A percentile compares a stretch with the other conserved stretches of the same genome.
phyloP scores from a whole-genome alignment of 1,140 invertebrate genomes.

The Papilio machaon region DNA sequence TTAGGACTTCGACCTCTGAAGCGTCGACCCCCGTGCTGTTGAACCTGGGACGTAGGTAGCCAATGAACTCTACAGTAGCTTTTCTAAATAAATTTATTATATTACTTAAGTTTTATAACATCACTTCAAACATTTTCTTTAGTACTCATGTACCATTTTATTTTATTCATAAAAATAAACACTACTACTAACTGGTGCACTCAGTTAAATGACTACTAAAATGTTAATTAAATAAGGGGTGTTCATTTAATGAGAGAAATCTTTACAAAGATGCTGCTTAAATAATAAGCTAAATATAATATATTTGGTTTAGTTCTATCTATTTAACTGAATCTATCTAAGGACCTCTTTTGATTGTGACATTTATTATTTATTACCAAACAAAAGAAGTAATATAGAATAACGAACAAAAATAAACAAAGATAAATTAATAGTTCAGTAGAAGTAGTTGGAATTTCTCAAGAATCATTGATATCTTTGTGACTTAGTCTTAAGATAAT shows the following conservation, averaged over 20 bases:
- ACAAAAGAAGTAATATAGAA: not conserved
- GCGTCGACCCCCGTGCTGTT: conserved; percentile 63
- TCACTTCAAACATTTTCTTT: not conserved
- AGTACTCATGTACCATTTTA: not conserved
- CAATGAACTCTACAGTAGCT: conserved; percentile 45
- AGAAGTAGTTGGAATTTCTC: not conserved
- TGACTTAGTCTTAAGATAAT: not conserved
- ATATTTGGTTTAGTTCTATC: no score
- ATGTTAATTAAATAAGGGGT: not conserved
- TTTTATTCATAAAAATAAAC: not conserved
- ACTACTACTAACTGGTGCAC: not conserved
- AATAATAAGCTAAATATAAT: not conserved
- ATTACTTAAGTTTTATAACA: conserved; percentile 26
- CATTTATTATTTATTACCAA: not conserved
- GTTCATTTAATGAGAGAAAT: not conserved
- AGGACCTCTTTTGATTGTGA: not conserved
- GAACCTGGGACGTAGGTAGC: conserved; percentile 55
- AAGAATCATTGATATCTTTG: conserved; percentile 15
- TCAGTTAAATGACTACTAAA: not conserved
- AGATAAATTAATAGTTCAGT: conserved; percentile 13
- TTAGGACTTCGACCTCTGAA: conserved; percentile 65
- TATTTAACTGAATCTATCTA: not conserved
- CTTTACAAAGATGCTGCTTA: no score
- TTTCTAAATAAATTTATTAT: conserved; percentile 24
- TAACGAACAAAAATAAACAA: not conserved